Percentiles rank a stretch among this genome's conserved stretches.
Evolutionary conservation across 2,113 vertebrate species (phyloP).

Genomic region (Anoplopoma fimbria): DNA sequence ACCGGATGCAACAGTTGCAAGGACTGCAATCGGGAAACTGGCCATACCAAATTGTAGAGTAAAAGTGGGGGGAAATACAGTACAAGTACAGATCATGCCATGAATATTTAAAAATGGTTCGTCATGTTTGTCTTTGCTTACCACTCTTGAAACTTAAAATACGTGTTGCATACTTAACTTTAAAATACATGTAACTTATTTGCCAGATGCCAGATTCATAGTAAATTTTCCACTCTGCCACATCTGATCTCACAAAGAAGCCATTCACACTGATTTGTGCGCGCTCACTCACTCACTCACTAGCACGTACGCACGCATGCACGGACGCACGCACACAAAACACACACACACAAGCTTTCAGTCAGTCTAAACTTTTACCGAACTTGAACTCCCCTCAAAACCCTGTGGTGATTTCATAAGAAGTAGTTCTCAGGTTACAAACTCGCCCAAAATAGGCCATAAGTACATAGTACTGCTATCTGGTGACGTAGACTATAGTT

Average conservation of each 20-base stretch:
- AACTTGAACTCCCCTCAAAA: constrained; percentile 77
- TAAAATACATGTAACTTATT: constrained; percentile 48
- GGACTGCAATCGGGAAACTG: neutral
- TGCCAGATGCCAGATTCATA: constrained; percentile 41
- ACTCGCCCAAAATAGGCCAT: constrained; percentile 75
- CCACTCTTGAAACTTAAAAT: neutral
- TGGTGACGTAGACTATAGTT: constrained; percentile 77
- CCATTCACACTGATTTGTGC: constrained; percentile 64
- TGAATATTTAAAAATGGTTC: constrained; percentile 32
- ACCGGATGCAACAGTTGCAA: neutral
- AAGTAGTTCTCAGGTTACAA: constrained; percentile 80
- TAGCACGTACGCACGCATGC: neutral
- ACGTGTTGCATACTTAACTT: constrained; percentile 5
- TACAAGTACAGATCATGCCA: neutral
- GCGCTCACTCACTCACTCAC: constrained; percentile 2
- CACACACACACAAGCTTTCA: neutral
- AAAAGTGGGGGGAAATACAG: neutral
- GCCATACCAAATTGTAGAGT: neutral
- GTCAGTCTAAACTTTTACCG: constrained; percentile 69
- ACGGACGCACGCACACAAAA: constrained; percentile 3
- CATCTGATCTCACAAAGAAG: constrained; percentile 69
- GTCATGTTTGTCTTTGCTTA: constrained; percentile 16
- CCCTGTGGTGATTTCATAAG: constrained; percentile 72
- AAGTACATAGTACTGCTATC: constrained; percentile 77
- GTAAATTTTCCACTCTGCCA: constrained; percentile 51